phyloP scores from a whole-genome alignment of 2,797 vertebrate genomes.

The Premnoplex brunnescens region DNA sequence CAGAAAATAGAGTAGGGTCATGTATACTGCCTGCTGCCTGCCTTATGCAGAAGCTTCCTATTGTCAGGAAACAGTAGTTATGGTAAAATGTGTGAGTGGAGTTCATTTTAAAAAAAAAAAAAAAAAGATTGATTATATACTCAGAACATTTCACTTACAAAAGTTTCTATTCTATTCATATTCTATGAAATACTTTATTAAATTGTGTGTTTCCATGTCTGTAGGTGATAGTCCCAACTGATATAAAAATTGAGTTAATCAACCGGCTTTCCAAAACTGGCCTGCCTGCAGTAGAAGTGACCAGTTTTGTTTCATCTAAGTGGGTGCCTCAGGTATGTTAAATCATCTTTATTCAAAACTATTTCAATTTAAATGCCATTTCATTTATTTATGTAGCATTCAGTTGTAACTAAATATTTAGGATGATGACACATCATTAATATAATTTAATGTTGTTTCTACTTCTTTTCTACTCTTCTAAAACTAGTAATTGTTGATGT shows the following conservation, averaged over 20 bases:
- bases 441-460: not conserved
- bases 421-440: not conserved
- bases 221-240: conserved; percentile 91
- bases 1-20: not conserved
- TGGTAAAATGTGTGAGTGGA: not conserved
- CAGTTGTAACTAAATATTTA: not conserved
- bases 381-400: not conserved
- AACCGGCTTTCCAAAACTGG: conserved; percentile 91
- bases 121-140: not conserved
- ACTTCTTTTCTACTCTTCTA: not conserved
- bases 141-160: not conserved
- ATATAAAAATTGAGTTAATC: conserved; percentile 93
- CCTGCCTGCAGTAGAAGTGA: conserved; percentile 90
- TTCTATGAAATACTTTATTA: not conserved
- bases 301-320: conserved; percentile 95
- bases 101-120: not conserved
- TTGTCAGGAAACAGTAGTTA: not conserved
- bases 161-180: not conserved
- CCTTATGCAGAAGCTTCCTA: not conserved
- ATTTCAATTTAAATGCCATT: not conserved
- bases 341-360: not conserved
- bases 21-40: not conserved
- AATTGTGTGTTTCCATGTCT: conserved; percentile 19
- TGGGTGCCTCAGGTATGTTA: conserved; percentile 94
- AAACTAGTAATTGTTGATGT: not conserved